Evolutionary conservation across 2,888 invertebrate genomes (phyloP), one percentile per base, ranked within the genome.

Genomic region (Agonopterix heracliana): DNA sequence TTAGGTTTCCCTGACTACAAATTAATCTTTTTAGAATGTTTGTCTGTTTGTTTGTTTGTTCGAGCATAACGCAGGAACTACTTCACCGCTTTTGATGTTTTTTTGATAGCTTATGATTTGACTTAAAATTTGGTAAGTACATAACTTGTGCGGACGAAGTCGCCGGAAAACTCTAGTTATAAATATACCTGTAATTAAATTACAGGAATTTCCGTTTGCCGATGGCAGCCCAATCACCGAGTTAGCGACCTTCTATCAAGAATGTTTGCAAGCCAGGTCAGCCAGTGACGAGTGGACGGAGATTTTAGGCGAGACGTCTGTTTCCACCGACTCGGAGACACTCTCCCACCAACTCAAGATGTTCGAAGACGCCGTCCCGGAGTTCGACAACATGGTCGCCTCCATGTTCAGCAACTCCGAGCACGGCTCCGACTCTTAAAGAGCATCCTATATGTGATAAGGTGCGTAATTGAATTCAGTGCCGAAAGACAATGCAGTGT

Each of bases 131-230:
- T 3, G 17, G 4, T 4, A 3, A 4, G 2, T 17, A 17, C 4
- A 17, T 17, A 17, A 17, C 4, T 17, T 17, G 17, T 17, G 17
- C 17, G 3, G 17, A 17, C 17, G 17, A 17, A 17, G 17, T 17
- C 3, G 17, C 17, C 3, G 17, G 2, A 2, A 17, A 2, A 2
- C 17, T 17, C 3, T 17, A 26, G 26, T 7, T 26, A 26, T 26
- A 26, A 26, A 26, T 26, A 26, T 5, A 3, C 7, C 5, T 5
- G 26, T 5, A 1, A 26, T 26, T 0, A 26, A 26, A 26, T 71
- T 68, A 1, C 89, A 95, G 95, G 94, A 94, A 80, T 93, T 94
- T 46, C 94, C 95, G 3, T 95, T 95, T 71, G 94, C 94, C 44
- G 93, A 91, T 54, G 90, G 92, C 52, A 93, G 91, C 62, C 91